These are phyloP conservation scores for Linnaemya tessellans DNA, from an alignment of 2,888 invertebrate species.

Conservation along the genomic window DNA sequence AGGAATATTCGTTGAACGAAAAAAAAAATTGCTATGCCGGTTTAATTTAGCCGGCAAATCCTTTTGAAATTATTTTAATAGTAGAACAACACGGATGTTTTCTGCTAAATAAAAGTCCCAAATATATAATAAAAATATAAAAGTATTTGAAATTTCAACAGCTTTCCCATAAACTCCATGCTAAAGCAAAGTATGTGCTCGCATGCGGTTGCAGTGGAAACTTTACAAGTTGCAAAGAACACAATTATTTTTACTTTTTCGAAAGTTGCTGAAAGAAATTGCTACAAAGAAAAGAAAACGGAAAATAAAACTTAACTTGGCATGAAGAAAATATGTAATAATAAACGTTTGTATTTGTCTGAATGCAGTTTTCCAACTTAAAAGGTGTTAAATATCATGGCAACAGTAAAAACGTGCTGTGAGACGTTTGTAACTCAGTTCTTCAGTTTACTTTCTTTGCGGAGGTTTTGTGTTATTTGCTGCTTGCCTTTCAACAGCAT, in stretches of 20 bases:
- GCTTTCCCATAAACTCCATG: conserved; percentile 8
- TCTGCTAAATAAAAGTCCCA: conserved; percentile 43
- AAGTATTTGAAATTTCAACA: conserved; percentile 38
- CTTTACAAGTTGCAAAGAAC: conserved; percentile 19
- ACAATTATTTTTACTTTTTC: conserved; percentile 48
- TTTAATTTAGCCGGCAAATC: background rate
- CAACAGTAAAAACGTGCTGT: conserved; percentile 46
- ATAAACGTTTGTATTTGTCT: conserved; percentile 25
- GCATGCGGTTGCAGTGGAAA: conserved; percentile 10
- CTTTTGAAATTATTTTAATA: conserved; percentile 40
- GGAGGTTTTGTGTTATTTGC: background rate
- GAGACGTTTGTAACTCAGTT: background rate
- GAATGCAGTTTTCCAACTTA: conserved; percentile 34
- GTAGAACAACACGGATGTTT: background rate
- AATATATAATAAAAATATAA: conserved; percentile 21
- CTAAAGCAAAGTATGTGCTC: conserved; percentile 8
- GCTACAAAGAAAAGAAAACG: background rate
- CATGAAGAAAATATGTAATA: conserved; percentile 3
- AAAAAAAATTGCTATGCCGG: background rate
- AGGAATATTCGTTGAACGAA: background rate
- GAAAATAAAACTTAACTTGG: conserved; percentile 6
- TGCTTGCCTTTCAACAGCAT: background rate
- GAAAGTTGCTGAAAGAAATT: conserved; percentile 19
- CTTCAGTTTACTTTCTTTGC: background rate
- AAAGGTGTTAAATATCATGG: conserved; percentile 54